Evolutionary conservation across 2,113 vertebrate species (phyloP), one percentile per base, ranked within the genome.

Genomic region (Patagioenas fasciata): DNA sequence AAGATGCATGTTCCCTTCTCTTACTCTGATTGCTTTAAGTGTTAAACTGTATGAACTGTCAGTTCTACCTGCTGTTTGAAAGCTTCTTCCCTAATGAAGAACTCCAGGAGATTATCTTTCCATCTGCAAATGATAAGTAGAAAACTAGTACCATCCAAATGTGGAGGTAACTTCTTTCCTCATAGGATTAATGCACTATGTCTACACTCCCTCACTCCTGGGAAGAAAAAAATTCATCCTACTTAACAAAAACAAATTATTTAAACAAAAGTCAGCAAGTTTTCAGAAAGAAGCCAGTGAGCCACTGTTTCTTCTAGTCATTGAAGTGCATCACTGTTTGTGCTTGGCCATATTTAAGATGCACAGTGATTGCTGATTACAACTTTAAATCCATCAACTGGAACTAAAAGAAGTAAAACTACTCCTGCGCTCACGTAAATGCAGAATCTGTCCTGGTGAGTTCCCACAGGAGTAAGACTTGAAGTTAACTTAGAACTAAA

Each of bases 1-100:
- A 93, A 96, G 75, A 64, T 94, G 93, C 95, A 97, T 95, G 96
- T 85, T 96, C 67, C 83, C 60, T 88, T 88, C 42, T 91, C 85
- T 93, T 89, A 61, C 19, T 85, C 82, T n/a, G 73, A 13, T 12
- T 16, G 57, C 81, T 83, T 78, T n/a, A 64, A 75, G 48, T 81
- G 72, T 95, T 89, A 86, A 88, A 93, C 51, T 93, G 85, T 92
- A 74, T 42, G 56, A 92, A 93, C 64, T 85, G 77, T 79, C 61
- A 74, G 80, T 94, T 95, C 80, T 94, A 93, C 72, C 90, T 91
- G 88, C 40, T 82, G 36, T 74, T 86, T 89, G 57, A 88, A 89
- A 91, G 88, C 53, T 85, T 91, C 66, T 89, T 81, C 78, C 36
- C 18, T 75, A 48, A 44, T 20, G 40, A 72, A 40, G 75, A 91